Conservation (phyloP, 2,888 invertebrate genomes). For the Punctoribates punctum region DNA sequence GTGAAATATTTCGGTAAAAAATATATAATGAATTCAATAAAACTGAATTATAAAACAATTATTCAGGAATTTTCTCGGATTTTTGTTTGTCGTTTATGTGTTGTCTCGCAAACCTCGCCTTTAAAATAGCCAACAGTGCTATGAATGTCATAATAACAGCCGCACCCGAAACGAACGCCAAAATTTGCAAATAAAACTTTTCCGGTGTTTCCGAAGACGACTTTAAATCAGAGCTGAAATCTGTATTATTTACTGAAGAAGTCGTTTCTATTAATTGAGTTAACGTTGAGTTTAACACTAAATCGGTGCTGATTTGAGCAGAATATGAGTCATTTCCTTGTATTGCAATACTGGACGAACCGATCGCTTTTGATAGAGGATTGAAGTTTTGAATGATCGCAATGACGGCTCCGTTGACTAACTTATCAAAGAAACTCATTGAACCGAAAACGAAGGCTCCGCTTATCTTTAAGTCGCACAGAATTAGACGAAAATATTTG, state of each 20-base stretch:
- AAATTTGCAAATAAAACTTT: slow-evolving; percentile 30
- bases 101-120: slow-evolving; percentile 27
- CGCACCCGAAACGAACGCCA: slow-evolving; percentile 37
- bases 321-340: slow-evolving; percentile 10
- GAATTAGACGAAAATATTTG: not conserved
- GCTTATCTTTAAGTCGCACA: slow-evolving; percentile 60
- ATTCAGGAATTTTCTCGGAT: not conserved
- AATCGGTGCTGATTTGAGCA: not conserved
- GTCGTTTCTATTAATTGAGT: not conserved
- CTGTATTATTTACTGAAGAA: not conserved
- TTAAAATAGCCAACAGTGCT: slow-evolving; percentile 11
- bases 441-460: slow-evolving; percentile 87
- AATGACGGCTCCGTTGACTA: slow-evolving; percentile 80
- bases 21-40: not conserved
- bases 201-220: not conserved
- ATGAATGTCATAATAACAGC: slow-evolving; percentile 40
- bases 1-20: not conserved
- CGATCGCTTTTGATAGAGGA: slow-evolving; percentile 50
- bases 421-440: slow-evolving; percentile 88
- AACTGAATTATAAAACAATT: not conserved
- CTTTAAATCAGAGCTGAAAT: not conserved
- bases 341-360: not conserved
- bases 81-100: not conserved
- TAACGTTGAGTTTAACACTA: not conserved
- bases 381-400: slow-evolving; percentile 76